Evolutionary conservation across 2,797 vertebrate genomes (phyloP).

Genomic region (Enteromius paludinosus): DNA sequence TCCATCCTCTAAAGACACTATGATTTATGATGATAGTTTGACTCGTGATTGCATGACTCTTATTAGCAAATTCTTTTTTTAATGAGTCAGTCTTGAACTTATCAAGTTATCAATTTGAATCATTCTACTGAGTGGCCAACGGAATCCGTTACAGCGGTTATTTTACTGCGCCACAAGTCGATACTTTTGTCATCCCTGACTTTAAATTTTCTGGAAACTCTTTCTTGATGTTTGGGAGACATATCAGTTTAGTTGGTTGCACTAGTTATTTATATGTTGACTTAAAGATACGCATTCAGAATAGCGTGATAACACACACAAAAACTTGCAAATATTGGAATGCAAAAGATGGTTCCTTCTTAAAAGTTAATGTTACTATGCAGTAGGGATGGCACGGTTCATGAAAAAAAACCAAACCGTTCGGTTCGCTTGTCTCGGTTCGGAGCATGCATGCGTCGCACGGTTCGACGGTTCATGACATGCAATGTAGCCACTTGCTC

Average conservation of each 20-base stretch:
- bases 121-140: background rate
- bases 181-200: background rate
- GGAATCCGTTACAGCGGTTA: background rate
- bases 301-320: no score
- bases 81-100: background rate
- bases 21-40: slow-evolving; percentile 7
- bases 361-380: no score
- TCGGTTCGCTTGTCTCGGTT: no score
- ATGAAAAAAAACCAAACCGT: no score
- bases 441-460: no score
- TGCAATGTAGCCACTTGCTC: no score
- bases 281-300: background rate
- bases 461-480: no score
- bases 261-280: background rate
- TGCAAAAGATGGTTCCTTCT: no score
- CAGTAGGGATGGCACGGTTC: no score
- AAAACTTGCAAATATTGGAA: no score
- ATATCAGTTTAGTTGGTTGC: background rate
- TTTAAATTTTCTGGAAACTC: background rate
- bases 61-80: background rate
- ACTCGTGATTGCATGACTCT: background rate
- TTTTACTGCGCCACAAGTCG: background rate
- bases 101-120: background rate
- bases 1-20: no score
- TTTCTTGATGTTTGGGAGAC: background rate